Conservation (phyloP, 1,140 invertebrate species). For the Onthophagus taurus region DNA sequence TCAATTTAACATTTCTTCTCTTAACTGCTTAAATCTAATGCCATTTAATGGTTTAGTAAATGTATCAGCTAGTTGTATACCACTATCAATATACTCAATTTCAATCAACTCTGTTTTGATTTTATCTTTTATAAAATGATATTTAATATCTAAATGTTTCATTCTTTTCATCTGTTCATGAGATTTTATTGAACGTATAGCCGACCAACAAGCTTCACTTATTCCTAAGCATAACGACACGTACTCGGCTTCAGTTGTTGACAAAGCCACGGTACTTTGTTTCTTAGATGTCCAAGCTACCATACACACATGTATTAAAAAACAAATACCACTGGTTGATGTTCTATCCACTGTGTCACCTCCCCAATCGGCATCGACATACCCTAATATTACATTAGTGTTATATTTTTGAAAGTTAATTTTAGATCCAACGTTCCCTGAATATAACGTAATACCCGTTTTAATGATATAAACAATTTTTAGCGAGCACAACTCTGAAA, state of each 20-base stretch:
- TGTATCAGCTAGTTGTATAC: too few species aligned
- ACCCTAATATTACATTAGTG: slow-evolving; percentile 25
- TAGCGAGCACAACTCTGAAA: slow-evolving; percentile 11
- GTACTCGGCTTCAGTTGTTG: slow-evolving; percentile 44
- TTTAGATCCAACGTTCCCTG: slow-evolving; percentile 22
- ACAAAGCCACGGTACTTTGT: slow-evolving; percentile 15
- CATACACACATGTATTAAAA: slow-evolving; percentile 16
- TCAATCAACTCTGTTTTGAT: too few species aligned
- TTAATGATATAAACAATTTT: slow-evolving; percentile 7
- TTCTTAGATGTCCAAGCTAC: slow-evolving; percentile 35
- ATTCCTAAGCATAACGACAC: slow-evolving; percentile 16
- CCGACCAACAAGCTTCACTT: slow-evolving; percentile 22
- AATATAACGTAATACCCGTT: slow-evolving; percentile 30
- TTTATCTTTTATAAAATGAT: too few species aligned
- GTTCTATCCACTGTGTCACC: too few species aligned
- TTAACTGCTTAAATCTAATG: too few species aligned
- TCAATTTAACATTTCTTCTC: too few species aligned
- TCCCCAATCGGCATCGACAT: slow-evolving; percentile 31
- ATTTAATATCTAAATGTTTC: too few species aligned
- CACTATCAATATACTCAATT: too few species aligned
- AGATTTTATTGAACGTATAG: too few species aligned
- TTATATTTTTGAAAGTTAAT: slow-evolving; percentile 13
- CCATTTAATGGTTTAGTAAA: too few species aligned
- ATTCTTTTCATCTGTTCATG: too few species aligned
- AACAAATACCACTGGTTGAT: slow-evolving; percentile 18